These are phyloP conservation scores for Nansenia antarctica DNA, from an alignment of 2,113 vertebrate species.

Conservation along the genomic window DNA sequence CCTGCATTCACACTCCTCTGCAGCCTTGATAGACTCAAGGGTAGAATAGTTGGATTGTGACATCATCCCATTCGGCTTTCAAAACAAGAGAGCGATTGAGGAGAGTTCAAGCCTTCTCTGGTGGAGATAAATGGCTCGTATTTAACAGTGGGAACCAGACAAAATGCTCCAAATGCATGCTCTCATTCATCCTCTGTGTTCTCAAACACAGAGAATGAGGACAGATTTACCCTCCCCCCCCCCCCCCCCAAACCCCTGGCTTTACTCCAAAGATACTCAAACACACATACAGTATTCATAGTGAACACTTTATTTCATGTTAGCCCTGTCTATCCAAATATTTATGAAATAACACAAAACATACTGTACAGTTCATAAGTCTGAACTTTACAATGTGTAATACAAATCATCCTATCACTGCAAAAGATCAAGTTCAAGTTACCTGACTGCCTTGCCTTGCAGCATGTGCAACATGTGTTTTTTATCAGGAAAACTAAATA, in stretches of 20 bases:
- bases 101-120: slow-evolving; percentile 16
- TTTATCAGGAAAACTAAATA: slow-evolving; percentile 60
- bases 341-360: neutral
- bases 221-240: too few species aligned
- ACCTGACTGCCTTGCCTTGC: slow-evolving; percentile 48
- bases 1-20: slow-evolving; percentile 39
- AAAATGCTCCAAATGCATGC: neutral
- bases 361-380: neutral
- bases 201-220: too few species aligned
- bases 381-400: neutral
- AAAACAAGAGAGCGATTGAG: slow-evolving; percentile 14
- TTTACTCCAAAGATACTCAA: slow-evolving; percentile 9
- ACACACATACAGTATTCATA: slow-evolving; percentile 18
- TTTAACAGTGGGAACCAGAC: neutral
- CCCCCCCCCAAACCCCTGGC: too few species aligned
- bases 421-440: slow-evolving; percentile 6
- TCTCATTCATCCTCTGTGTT: neutral
- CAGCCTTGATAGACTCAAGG: slow-evolving; percentile 6
- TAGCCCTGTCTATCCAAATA: neutral
- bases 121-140: neutral
- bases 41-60: slow-evolving; percentile 39
- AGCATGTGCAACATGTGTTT: slow-evolving; percentile 62
- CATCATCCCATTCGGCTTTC: slow-evolving; percentile 41
- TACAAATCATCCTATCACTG: neutral
- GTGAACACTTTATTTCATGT: neutral